phyloP scores from a whole-genome alignment of 2,888 invertebrate species.

The Gryllus longicercus region DNA sequence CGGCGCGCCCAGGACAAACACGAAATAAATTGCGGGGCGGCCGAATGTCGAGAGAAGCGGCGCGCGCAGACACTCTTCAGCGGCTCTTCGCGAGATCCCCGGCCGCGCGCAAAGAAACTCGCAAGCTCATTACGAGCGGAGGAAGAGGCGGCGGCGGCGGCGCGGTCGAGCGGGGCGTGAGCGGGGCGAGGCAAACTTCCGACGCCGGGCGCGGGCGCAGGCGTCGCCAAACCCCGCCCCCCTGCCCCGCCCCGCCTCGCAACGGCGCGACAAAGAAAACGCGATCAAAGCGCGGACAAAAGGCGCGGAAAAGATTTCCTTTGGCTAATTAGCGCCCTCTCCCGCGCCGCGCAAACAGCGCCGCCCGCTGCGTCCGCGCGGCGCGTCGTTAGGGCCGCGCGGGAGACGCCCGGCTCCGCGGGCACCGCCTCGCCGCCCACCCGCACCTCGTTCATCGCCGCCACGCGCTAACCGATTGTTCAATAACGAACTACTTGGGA shows the following conservation, averaged over 20 bases:
- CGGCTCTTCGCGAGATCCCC: background rate
- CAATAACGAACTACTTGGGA: no score
- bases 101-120: background rate
- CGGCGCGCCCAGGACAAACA: no score
- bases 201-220: no score
- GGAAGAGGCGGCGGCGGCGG: background rate
- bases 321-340: background rate
- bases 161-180: background rate
- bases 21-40: no score
- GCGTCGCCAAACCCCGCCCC: background rate
- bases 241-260: background rate
- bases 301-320: conserved; percentile 17
- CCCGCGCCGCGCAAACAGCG: conserved; percentile 4
- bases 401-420: no score
- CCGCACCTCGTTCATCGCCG: no score
- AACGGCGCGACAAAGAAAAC: conserved; percentile 8
- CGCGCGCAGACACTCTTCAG: no score
- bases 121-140: background rate
- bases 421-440: no score
- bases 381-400: no score
- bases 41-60: no score
- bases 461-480: no score
- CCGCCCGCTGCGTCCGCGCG: background rate
- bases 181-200: background rate
- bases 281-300: background rate